phyloP scores from a whole-genome alignment of 2,113 vertebrate species.

The Anguilla rostrata region DNA sequence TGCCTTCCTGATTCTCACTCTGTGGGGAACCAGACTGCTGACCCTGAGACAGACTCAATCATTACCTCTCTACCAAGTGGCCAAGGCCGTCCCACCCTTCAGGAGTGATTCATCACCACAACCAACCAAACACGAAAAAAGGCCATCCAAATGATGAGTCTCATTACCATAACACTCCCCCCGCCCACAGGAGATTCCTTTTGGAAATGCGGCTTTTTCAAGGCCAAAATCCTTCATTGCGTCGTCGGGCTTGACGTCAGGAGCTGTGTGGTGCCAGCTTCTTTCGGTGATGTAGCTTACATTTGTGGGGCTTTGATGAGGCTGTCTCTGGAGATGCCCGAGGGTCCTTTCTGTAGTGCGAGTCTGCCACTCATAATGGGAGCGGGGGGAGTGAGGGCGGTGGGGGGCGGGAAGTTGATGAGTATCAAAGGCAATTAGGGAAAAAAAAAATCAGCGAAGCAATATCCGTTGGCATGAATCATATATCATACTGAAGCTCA shows the following conservation, averaged over 20 bases:
- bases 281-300: background rate
- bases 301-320: slow-evolving; percentile 1
- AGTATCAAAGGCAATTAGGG: background rate
- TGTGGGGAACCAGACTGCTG: background rate
- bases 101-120: background rate
- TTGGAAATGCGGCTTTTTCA: background rate
- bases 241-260: too few relatives aligned
- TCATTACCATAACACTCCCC: background rate
- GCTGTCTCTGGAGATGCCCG: background rate
- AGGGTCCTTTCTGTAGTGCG: background rate
- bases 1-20: background rate
- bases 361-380: background rate
- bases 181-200: background rate
- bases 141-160: background rate
- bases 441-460: slow-evolving; percentile 17
- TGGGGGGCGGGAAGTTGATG: background rate
- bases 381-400: background rate
- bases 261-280: background rate
- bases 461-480: slow-evolving; percentile 24
- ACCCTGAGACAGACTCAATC: background rate
- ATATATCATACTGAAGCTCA: background rate
- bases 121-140: background rate
- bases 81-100: background rate
- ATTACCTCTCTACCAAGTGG: background rate
- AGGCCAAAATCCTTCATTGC: background rate